A percentile compares a stretch with the other conserved stretches of the same genome.
These are phyloP conservation scores for Hypocryptadius cinnamomeus DNA, from an alignment of 2,113 vertebrate species.

Conservation along the genomic window DNA sequence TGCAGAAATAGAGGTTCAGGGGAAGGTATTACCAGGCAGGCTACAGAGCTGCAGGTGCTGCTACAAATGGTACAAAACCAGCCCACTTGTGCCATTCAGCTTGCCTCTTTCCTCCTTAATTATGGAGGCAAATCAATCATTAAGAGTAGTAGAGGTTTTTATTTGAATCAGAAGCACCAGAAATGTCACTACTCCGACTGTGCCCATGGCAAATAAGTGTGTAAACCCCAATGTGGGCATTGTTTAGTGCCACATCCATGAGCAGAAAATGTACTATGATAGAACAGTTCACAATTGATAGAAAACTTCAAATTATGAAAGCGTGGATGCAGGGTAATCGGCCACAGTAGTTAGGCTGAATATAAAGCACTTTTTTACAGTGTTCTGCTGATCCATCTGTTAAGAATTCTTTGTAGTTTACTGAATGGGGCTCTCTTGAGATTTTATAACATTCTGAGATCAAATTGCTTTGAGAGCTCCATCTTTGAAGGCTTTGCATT, in stretches of 20 bases:
- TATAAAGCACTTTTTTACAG: neutral
- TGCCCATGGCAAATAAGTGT: neutral
- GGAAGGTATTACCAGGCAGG: rapidly evolving
- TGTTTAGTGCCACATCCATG: neutral
- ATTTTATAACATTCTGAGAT: neutral
- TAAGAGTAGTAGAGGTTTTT: neutral
- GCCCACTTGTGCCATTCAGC: neutral
- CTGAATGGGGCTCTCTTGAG: neutral
- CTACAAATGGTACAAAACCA: neutral
- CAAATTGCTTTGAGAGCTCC: neutral
- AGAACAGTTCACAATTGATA: neutral
- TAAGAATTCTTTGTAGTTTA: neutral
- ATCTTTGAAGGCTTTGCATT: neutral
- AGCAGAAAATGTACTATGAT: neutral
- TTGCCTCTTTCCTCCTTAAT: neutral
- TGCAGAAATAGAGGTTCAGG: neutral
- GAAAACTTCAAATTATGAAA: neutral
- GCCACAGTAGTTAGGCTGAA: neutral
- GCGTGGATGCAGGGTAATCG: neutral
- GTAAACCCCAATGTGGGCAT: neutral
- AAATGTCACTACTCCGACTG: neutral
- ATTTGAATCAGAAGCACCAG: neutral
- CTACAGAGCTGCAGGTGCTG: neutral
- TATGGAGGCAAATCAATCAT: neutral
- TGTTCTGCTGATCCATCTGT: neutral